These are phyloP conservation scores for Rostratula benghalensis DNA, from an alignment of 2,113 vertebrate genomes.

Conservation along the genomic window DNA sequence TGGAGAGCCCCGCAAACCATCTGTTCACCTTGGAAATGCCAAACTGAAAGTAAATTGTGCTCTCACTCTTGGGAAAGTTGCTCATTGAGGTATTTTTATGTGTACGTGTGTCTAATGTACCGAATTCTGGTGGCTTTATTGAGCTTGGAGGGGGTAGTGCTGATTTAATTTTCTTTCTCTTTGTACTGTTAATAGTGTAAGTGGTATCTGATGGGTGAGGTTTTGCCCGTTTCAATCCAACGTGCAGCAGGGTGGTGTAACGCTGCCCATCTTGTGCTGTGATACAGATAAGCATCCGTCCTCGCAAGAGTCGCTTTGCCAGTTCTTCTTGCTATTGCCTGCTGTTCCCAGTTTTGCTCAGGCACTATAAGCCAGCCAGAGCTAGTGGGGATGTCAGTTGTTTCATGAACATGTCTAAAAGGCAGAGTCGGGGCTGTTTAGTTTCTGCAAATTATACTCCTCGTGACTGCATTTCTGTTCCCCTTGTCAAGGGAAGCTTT, in stretches of 20 bases:
- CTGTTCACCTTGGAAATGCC: neutral
- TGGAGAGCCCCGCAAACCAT: neutral
- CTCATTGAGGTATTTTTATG: neutral
- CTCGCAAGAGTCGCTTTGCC: neutral
- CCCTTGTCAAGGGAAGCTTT: neutral
- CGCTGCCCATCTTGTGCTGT: neutral
- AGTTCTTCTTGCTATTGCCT: conserved; percentile 36
- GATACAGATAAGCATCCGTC: neutral
- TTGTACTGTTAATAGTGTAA: neutral
- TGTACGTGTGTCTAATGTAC: neutral
- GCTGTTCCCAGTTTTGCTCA: neutral
- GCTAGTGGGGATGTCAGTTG: neutral
- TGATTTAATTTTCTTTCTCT: neutral
- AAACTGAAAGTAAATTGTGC: neutral
- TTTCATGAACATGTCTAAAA: neutral
- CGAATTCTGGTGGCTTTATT: neutral
- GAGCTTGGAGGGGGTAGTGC: neutral
- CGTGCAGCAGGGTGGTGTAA: neutral
- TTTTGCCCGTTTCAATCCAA: neutral
- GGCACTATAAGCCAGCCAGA: neutral
- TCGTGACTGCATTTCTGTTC: neutral
- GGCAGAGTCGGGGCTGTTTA: neutral
- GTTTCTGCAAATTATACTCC: neutral
- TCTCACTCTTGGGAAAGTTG: neutral
- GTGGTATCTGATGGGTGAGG: neutral